Base-by-base conservation (phyloP, 2,113 vertebrate genomes). In the Antechinus flavipes region DNA sequence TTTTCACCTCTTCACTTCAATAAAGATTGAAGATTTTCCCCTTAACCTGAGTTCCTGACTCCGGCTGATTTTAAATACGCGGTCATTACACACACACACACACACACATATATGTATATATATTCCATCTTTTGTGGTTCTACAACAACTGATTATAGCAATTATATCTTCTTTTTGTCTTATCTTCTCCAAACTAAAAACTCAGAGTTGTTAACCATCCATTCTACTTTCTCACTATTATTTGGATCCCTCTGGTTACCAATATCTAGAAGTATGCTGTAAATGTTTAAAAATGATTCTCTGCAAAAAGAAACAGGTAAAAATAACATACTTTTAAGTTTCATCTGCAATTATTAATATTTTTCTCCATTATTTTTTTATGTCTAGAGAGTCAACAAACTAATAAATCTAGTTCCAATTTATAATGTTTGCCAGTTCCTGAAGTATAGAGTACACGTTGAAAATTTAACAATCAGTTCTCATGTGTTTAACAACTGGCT, bases 151-250 rank as follows among this genome's bases (percentile, higher is more conserved):
- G 14, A 76, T n/a, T 16, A 42, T 23, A 84, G 68, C 16, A 76
- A n/a, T 76, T 76, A n/a, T n/a, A 23, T n/a, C 52, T 54, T n/a
- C 30, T 49, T 54, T 91, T 27, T 16, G 19, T 35, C 19, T 76
- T 76, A 22, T n/a, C 68, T 95, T 30, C 42, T 90, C 94, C 55
- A 95, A 50, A 90, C 12, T n/a, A 93, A 54, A 46, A 12, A 91
- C 46, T 61, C 19, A 50, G 8, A 61, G 68, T 47, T 12, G 58
- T 4, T 12, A 52, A 50, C 11, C 24, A 58, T 92, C 89, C 53
- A 42, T 90, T 5, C 16, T 23, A 42, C 8, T 12, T 8, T 0
- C 8, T 3, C 30, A 11, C 8, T 22, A 9, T 50, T 50, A 50
- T 53, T 35, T 68, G 22, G 42, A 91, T 54, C 27, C 26, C 42